phyloP scores from a whole-genome alignment of 1,140 invertebrate genomes.

The Drepana arcuata region DNA sequence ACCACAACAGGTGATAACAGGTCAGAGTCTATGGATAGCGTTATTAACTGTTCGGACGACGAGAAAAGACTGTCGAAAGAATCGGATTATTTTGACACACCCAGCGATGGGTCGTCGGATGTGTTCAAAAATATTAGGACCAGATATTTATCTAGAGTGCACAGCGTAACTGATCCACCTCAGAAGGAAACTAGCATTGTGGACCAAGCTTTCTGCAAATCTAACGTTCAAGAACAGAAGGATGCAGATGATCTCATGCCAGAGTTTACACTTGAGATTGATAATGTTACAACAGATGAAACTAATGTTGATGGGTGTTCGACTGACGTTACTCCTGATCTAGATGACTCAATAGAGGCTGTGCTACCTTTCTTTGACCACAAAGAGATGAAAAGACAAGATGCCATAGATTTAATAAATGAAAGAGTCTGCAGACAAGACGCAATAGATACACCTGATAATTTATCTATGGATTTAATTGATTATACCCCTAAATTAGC shows the following conservation, averaged over 20 bases:
- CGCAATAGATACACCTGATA: constrained; percentile 18
- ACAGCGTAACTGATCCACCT: constrained; percentile 39
- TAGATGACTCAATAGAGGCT: constrained; percentile 20
- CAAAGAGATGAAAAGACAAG: constrained; percentile 43
- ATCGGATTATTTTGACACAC: constrained; percentile 35
- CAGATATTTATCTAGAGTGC: constrained; percentile 57
- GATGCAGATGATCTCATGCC: constrained; percentile 14
- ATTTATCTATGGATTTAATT: constrained; percentile 6
- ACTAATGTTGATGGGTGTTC: constrained; percentile 37
- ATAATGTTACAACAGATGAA: constrained; percentile 54
- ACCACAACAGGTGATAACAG: constrained; percentile 58
- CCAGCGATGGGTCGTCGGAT: constrained; percentile 41
- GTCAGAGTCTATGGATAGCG: constrained; percentile 48
- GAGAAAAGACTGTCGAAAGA: constrained; percentile 28
- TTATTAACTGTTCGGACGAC: constrained; percentile 36
- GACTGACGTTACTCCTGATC: constrained; percentile 4
- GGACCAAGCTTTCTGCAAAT: constrained; percentile 51
- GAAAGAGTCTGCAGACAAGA: constrained; percentile 29
- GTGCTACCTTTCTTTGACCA: constrained; percentile 24
- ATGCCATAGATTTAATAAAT: constrained; percentile 31
- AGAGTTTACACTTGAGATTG: constrained; percentile 32
- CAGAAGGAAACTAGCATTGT: constrained; percentile 35
- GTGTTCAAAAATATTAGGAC: constrained; percentile 57
- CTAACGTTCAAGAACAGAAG: constrained; percentile 15
- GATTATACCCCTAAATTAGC: constrained; percentile 17